Conservation (phyloP, 2,113 vertebrate species). For the Panthera tigris region DNA sequence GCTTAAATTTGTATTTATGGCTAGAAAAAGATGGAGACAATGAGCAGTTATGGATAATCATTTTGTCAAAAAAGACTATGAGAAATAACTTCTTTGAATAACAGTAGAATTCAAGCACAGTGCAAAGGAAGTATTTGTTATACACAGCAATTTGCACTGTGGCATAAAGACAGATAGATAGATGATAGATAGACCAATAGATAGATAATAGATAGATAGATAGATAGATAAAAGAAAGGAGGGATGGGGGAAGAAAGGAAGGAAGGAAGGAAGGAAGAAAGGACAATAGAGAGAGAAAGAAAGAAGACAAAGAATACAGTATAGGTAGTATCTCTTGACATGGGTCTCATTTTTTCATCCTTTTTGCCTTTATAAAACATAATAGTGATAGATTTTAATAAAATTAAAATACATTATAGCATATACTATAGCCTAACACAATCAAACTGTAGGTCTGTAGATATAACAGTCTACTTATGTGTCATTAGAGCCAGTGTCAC, state of each 20-base stretch:
- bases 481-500: not conserved
- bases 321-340: not conserved
- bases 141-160: not conserved
- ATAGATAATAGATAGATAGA: not conserved
- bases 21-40: not conserved
- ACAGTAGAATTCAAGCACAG: not conserved
- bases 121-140: not conserved
- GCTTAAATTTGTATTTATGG: slow-evolving; percentile 28
- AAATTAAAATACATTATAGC: not conserved
- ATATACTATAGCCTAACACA: not conserved
- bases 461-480: not conserved
- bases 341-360: not conserved
- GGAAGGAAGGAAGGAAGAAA: no score
- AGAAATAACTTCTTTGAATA: slow-evolving; percentile 15
- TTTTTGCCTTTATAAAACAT: not conserved
- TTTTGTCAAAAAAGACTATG: slow-evolving; percentile 29
- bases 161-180: not conserved
- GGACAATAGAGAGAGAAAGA: not conserved
- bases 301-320: not conserved
- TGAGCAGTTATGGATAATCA: slow-evolving; percentile 17
- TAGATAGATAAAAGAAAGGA: not conserved
- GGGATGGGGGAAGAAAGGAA: not conserved
- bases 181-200: not conserved
- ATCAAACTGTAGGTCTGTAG: not conserved
- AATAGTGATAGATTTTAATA: not conserved